A percentile compares a stretch with the other conserved stretches of the same genome.
Conservation (phyloP, 2,888 invertebrate species). For the Eueremaeus valkanovi region DNA sequence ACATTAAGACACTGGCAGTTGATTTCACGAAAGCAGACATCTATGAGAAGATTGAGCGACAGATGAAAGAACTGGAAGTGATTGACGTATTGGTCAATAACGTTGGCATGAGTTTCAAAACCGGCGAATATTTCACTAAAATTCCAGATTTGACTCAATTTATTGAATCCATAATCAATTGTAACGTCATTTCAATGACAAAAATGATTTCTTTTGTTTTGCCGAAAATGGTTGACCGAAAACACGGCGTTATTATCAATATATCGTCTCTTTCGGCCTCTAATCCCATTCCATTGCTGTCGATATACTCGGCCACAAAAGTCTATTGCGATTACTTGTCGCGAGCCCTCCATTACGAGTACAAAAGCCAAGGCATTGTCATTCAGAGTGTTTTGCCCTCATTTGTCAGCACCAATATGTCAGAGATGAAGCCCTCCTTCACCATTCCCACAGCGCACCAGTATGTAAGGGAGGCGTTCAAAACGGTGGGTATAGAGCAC, state of each 20-base stretch:
- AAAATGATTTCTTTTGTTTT: constrained; percentile 73
- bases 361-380: constrained; percentile 51
- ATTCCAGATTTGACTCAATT: constrained; percentile 58
- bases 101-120: constrained; percentile 78
- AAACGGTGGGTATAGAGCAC: constrained; percentile 50
- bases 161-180: constrained; percentile 75
- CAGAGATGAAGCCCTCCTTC: constrained; percentile 48
- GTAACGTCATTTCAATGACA: constrained; percentile 83
- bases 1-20: constrained; percentile 35
- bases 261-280: constrained; percentile 84
- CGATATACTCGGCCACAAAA: constrained; percentile 84
- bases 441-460: constrained; percentile 51
- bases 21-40: constrained; percentile 41
- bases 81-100: constrained; percentile 61
- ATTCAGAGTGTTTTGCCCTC: constrained; percentile 52
- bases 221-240: constrained; percentile 66
- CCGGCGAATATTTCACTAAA: constrained; percentile 74
- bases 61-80: constrained; percentile 24
- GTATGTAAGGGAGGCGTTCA: constrained; percentile 51
- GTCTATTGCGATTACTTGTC: constrained; percentile 54
- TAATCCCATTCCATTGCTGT: constrained; percentile 78
- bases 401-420: constrained; percentile 55
- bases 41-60: constrained; percentile 27
- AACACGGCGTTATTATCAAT: constrained; percentile 78
- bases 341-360: constrained; percentile 52